Conservation (phyloP, 2,888 invertebrate genomes). For the Eutolmus rufibarbis region DNA sequence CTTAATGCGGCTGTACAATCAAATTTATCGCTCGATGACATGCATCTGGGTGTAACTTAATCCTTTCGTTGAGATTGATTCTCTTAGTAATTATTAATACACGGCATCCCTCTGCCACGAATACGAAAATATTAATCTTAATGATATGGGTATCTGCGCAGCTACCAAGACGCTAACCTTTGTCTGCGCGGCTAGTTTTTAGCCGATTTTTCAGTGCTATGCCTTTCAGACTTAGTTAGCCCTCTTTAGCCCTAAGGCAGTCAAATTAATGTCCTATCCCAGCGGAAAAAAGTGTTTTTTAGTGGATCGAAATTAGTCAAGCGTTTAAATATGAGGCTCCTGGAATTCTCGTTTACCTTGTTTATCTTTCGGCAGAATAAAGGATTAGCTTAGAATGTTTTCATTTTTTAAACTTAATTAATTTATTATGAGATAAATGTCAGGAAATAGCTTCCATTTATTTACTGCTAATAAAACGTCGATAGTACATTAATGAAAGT, state of each 20-base stretch:
- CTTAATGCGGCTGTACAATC: conserved; percentile 45
- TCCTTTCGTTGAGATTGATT: conserved; percentile 42
- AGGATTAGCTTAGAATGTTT: not conserved
- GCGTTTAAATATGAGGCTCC: conserved; percentile 28
- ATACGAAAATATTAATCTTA: conserved; percentile 24
- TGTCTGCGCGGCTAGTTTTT: not conserved
- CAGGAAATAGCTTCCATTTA: not conserved
- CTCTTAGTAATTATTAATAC: conserved; percentile 27
- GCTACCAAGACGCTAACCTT: not conserved
- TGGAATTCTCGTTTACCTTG: conserved; percentile 1
- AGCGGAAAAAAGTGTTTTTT: not conserved
- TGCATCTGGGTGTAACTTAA: conserved; percentile 48
- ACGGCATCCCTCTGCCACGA: not conserved
- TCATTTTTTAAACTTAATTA: not conserved
- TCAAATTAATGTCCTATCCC: conserved; percentile 3
- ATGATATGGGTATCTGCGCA: conserved; percentile 5
- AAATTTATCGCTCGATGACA: conserved; percentile 47
- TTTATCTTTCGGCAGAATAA: not conserved
- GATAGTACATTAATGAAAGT: not conserved
- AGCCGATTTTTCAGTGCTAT: not conserved
- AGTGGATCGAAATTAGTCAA: not conserved
- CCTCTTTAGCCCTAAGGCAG: not conserved
- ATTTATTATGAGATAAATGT: not conserved
- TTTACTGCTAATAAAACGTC: not conserved
- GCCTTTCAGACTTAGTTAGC: not conserved